A percentile compares a stretch with the other conserved stretches of the same genome.
phyloP scores from a whole-genome alignment of 2,113 vertebrate species.

The Panthera uncia region DNA sequence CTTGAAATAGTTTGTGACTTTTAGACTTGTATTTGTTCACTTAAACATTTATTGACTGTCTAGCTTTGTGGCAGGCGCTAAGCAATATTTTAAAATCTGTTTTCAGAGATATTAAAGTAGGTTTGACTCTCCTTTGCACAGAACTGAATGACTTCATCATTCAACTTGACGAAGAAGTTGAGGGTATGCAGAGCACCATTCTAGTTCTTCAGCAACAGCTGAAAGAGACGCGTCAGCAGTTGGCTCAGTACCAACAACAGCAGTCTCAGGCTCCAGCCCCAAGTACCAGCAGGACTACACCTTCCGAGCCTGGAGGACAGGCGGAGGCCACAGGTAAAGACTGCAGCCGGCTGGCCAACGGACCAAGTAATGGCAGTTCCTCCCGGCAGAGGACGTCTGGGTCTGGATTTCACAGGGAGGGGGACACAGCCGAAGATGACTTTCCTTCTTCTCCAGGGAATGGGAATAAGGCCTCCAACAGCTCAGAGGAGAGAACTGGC shows the following conservation, averaged over 20 bases:
- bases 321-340: slow-evolving; percentile 91
- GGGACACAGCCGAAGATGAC: slow-evolving; percentile 94
- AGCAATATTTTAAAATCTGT: background rate
- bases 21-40: slow-evolving; percentile 15
- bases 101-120: slow-evolving; percentile 53
- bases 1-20: background rate
- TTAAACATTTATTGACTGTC: background rate
- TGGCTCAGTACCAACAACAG: slow-evolving; percentile 91
- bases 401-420: slow-evolving; percentile 94
- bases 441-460: slow-evolving; percentile 94
- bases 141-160: slow-evolving; percentile 99
- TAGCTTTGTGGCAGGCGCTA: slow-evolving; percentile 8
- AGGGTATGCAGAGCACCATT: slow-evolving; percentile 99
- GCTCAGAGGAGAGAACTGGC: slow-evolving; percentile 95
- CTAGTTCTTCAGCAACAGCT: slow-evolving; percentile 98
- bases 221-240: slow-evolving; percentile 94
- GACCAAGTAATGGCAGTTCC: slow-evolving; percentile 95
- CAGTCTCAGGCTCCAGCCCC: slow-evolving; percentile 85
- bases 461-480: slow-evolving; percentile 96
- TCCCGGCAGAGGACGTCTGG: slow-evolving; percentile 93
- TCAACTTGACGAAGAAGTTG: slow-evolving; percentile 99
- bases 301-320: slow-evolving; percentile 87
- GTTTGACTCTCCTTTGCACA: slow-evolving; percentile 82
- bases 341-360: slow-evolving; percentile 95
- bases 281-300: slow-evolving; percentile 93